phyloP scores from a whole-genome alignment of 2,888 invertebrate genomes.

The Syrista parreyssii region DNA sequence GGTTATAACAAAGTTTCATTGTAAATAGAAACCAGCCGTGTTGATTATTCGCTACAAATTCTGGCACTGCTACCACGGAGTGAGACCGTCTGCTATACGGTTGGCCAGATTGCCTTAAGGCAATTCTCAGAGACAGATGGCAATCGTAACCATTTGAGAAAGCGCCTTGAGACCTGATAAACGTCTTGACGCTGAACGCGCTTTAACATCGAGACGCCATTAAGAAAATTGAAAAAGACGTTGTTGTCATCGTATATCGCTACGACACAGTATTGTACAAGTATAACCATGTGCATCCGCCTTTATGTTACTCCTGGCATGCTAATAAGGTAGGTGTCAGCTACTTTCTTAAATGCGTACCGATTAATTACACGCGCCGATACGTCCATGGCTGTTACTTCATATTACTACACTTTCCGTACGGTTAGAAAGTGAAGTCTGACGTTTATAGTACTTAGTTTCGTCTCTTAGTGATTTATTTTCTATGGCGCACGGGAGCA shows the following conservation, averaged over 20 bases:
- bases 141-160: not conserved
- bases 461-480: not conserved
- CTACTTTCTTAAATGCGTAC: not conserved
- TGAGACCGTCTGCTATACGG: not conserved
- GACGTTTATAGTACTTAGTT: not conserved
- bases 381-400: not conserved
- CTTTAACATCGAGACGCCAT: not conserved
- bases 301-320: not conserved
- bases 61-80: not conserved
- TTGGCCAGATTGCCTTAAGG: not conserved
- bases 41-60: not conserved
- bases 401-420: not conserved
- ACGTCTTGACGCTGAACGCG: not conserved
- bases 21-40: not conserved
- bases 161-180: not conserved
- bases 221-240: not conserved
- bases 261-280: not conserved
- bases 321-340: not conserved
- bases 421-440: not conserved
- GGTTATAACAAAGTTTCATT: not conserved
- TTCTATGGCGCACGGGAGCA: not conserved
- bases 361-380: not conserved
- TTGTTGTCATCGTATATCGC: not conserved
- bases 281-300: not conserved
- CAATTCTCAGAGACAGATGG: not conserved